phyloP scores from a whole-genome alignment of 2,888 invertebrate species.

The Drosophila anomalata region DNA sequence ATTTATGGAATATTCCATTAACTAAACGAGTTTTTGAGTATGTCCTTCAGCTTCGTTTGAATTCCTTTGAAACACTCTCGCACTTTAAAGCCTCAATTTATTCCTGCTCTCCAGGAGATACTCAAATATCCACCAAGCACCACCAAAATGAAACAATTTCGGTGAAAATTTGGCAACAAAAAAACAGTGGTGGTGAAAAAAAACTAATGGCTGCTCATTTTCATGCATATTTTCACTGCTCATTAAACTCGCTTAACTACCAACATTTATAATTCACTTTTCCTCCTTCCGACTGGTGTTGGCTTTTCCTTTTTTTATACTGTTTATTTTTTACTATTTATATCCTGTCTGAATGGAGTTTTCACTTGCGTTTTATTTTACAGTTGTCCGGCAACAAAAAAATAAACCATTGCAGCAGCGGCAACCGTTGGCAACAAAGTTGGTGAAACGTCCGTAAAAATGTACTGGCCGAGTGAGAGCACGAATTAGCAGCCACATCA shows the following conservation, averaged over 20 bases:
- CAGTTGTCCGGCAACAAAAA: conserved; percentile 20
- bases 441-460: conserved; percentile 47
- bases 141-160: conserved; percentile 11
- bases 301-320: neutral
- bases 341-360: conserved; percentile 46
- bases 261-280: conserved; percentile 64
- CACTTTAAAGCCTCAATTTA: conserved; percentile 14
- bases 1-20: neutral
- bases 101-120: neutral
- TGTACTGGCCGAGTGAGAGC: conserved; percentile 30
- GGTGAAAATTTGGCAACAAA: conserved; percentile 14
- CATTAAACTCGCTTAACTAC: conserved; percentile 67
- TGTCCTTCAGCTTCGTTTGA: neutral
- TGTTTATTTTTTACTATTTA: conserved; percentile 15
- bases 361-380: conserved; percentile 46
- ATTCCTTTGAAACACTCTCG: neutral
- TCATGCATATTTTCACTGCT: conserved; percentile 63
- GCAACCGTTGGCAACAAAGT: conserved; percentile 47
- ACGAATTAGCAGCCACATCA: conserved; percentile 60
- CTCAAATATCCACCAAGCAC: conserved; percentile 3
- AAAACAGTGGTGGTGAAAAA: conserved; percentile 19
- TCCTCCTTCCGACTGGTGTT: neutral
- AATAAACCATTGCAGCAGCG: conserved; percentile 34
- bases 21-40: neutral
- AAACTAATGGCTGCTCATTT: conserved; percentile 63